phyloP scores from a whole-genome alignment of 2,113 vertebrate genomes.

The Myotis davidii region DNA sequence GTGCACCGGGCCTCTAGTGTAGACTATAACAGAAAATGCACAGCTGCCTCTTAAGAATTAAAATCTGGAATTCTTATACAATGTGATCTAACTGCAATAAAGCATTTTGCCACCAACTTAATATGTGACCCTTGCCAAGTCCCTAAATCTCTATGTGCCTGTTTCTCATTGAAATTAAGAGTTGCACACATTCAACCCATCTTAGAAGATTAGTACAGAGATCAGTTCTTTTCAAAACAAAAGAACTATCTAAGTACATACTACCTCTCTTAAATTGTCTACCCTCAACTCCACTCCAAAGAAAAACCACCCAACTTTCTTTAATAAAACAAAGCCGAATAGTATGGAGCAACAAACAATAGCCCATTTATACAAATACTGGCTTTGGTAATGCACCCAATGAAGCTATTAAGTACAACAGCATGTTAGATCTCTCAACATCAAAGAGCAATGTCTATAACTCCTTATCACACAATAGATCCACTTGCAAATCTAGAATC shows the following conservation, averaged over 20 bases:
- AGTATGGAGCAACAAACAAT: background rate
- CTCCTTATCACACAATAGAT: background rate
- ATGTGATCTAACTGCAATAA: slow-evolving; percentile 38
- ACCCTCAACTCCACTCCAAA: slow-evolving; percentile 15
- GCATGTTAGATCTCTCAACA: background rate
- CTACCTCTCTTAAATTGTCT: background rate
- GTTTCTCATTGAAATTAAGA: slow-evolving; percentile 51
- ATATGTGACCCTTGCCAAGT: background rate
- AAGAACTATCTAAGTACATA: background rate
- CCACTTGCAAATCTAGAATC: slow-evolving; percentile 22
- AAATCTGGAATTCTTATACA: slow-evolving; percentile 46
- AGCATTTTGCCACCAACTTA: slow-evolving; percentile 20
- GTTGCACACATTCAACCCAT: background rate
- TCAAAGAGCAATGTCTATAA: background rate
- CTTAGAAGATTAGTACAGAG: background rate
- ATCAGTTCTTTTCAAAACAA: background rate
- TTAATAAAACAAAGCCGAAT: background rate
- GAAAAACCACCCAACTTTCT: slow-evolving; percentile 32
- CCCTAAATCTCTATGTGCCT: slow-evolving; percentile 8
- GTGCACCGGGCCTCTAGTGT: too few species aligned
- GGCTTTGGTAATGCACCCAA: background rate
- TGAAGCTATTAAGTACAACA: background rate
- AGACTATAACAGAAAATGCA: background rate
- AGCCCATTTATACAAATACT: background rate
- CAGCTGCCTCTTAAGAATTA: slow-evolving; percentile 14